Conservation (phyloP, 2,888 invertebrate genomes). For the Pristionchus arcanus region DNA sequence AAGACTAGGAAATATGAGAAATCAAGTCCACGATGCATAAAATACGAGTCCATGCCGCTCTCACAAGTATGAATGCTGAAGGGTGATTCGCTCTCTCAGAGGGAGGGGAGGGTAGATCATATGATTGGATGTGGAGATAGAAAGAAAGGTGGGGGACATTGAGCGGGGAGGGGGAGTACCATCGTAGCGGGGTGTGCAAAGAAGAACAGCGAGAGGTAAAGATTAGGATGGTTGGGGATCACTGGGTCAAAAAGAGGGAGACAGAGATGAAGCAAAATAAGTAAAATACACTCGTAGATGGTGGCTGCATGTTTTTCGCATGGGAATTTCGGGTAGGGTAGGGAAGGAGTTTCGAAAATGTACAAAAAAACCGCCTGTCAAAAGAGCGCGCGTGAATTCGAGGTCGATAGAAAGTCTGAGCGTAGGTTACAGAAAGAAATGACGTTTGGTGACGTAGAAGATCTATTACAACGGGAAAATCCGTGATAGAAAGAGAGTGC, state of each 20-base stretch:
- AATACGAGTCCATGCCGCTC: slow-evolving; percentile 37
- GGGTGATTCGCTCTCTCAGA: slow-evolving; percentile 29
- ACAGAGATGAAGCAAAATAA: slow-evolving; percentile 13
- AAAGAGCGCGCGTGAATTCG: slow-evolving; percentile 42
- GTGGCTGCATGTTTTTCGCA: slow-evolving; percentile 40
- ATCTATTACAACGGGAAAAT: slow-evolving; percentile 31
- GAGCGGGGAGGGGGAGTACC: background rate
- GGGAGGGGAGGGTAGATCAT: slow-evolving; percentile 17
- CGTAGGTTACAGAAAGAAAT: background rate
- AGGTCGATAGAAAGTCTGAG: slow-evolving; percentile 1
- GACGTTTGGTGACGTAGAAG: background rate
- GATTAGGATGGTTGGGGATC: background rate
- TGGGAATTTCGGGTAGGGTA: background rate
- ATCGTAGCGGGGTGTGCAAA: background rate
- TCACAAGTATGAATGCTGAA: slow-evolving; percentile 1
- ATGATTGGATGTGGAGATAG: background rate
- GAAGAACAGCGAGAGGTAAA: background rate
- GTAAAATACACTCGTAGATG: slow-evolving; percentile 48
- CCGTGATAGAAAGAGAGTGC: slow-evolving; percentile 31
- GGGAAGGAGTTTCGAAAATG: background rate
- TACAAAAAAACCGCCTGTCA: slow-evolving; percentile 35
- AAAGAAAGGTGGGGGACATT: background rate
- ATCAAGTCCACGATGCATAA: slow-evolving; percentile 21
- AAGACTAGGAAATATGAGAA: background rate
- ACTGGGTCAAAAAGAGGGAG: slow-evolving; percentile 4